Evolutionary conservation across 2,888 invertebrate genomes (phyloP).

Genomic region (Caenorhabditis sulstoni): DNA sequence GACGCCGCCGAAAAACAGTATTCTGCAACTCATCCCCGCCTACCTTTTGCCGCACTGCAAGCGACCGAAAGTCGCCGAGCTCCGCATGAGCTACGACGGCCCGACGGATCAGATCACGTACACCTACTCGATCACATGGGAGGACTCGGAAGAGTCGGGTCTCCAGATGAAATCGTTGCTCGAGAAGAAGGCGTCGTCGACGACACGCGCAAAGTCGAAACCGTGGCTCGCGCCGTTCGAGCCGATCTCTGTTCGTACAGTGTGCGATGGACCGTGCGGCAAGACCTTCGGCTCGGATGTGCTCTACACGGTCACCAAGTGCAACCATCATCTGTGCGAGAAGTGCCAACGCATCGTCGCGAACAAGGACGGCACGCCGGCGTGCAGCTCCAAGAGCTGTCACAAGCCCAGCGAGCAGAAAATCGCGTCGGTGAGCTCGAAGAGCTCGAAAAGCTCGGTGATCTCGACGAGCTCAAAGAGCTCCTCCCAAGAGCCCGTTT

Average conservation of each 20-base stretch:
- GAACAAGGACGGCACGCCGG: constrained; percentile 8
- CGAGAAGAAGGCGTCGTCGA: too few relatives aligned
- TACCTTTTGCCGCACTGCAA: neutral
- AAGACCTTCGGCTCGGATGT: neutral
- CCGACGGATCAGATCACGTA: neutral
- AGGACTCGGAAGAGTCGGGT: neutral
- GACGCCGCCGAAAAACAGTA: too few relatives aligned
- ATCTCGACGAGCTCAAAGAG: too few relatives aligned
- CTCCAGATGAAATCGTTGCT: too few relatives aligned
- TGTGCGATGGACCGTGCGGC: constrained; percentile 14
- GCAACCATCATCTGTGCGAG: constrained; percentile 13
- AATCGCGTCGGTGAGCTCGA: too few relatives aligned
- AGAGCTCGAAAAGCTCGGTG: too few relatives aligned
- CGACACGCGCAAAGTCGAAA: too few relatives aligned
- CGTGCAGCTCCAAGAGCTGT: neutral
- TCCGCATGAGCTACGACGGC: neutral
- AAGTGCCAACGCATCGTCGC: constrained; percentile 8
- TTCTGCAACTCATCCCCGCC: neutral
- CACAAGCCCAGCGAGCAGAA: too few relatives aligned
- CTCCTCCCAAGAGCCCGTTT: neutral
- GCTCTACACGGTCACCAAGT: neutral
- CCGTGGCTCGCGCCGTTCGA: neutral
- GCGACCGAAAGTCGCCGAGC: neutral
- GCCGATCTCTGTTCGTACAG: neutral
- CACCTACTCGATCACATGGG: constrained; percentile 2